Conservation (phyloP, 1,140 invertebrate species). For the Spodoptera frugiperda region DNA sequence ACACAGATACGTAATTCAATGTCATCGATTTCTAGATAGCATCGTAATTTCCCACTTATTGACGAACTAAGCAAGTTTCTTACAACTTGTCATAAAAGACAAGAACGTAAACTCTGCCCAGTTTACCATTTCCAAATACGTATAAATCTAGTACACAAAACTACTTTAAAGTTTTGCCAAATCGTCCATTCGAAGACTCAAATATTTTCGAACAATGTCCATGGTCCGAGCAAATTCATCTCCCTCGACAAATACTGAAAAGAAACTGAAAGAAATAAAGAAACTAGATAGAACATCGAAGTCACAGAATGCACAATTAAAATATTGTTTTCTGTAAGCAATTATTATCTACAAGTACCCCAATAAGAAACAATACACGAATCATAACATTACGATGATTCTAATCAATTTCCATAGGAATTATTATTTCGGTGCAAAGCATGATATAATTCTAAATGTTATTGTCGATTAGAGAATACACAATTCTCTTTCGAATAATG, state of each 20-base stretch:
- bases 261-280: slow-evolving; percentile 60
- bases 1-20: too few species aligned
- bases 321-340: not conserved
- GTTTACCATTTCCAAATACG: too few species aligned
- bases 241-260: slow-evolving; percentile 75
- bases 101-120: too few species aligned
- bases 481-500: too few species aligned
- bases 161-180: slow-evolving; percentile 48
- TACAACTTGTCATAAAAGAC: too few species aligned
- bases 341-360: not conserved
- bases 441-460: not conserved
- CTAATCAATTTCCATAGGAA: not conserved
- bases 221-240: slow-evolving; percentile 76
- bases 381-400: not conserved
- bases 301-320: not conserved
- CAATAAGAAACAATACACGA: not conserved
- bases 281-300: slow-evolving; percentile 57
- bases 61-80: too few species aligned
- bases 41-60: too few species aligned
- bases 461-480: not conserved
- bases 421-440: not conserved
- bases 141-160: too few species aligned
- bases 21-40: too few species aligned
- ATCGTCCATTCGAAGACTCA: slow-evolving; percentile 63
- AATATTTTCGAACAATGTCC: slow-evolving; percentile 76